Base-by-base conservation (phyloP, 2,113 vertebrate genomes). In the Lycaon pictus region DNA sequence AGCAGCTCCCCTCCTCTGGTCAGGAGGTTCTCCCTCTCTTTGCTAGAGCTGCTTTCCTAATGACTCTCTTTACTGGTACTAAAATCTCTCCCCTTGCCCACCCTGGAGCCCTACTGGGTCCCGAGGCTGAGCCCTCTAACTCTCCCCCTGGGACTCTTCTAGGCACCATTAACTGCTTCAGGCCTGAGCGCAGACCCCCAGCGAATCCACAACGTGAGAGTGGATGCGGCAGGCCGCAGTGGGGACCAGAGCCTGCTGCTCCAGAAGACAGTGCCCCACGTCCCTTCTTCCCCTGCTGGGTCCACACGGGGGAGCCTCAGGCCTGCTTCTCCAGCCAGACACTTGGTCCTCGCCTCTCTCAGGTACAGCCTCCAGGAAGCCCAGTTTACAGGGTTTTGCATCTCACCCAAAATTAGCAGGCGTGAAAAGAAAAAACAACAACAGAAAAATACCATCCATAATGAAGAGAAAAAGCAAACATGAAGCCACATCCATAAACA, bases 251-350 rank as follows among this genome's bases (percentile, higher is more conserved):
- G 43, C n/a, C 48, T 5, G 5, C 29, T 9, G 11, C 32, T 85
- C 48, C 16, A 8, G 63, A 58, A 2, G 5, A 53, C 16, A 0
- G 1, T 0, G 2, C n/a, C 4, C 8, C 43, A 29, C 23, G 37
- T 35, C 22, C 25, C 77, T 12, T 55, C 58, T 71, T 53, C 90
- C 48, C 23, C 20, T 13, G 9, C 27, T n/a, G 19, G 12, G 1
- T 20, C 74, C 88, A 55, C 87, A 93, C 88, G 79, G 86, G 82
- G 82, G 72, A 58, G 82, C 43, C 0, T n/a, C 17, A 2, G 7
- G 51, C 48, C 86, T 17, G 58, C n/a, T 37, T 76, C n/a, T 88
- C 55, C 35, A 4, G 58, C 5, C 63, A 62, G 55, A 56, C 48
- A 17, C 58, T 48, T 58, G 13, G 17, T 35, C 29, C 23, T 27